Percentiles rank a stretch among this genome's conserved stretches.
Conservation (phyloP, 2,113 vertebrate genomes). For the Eurypyga helias region DNA sequence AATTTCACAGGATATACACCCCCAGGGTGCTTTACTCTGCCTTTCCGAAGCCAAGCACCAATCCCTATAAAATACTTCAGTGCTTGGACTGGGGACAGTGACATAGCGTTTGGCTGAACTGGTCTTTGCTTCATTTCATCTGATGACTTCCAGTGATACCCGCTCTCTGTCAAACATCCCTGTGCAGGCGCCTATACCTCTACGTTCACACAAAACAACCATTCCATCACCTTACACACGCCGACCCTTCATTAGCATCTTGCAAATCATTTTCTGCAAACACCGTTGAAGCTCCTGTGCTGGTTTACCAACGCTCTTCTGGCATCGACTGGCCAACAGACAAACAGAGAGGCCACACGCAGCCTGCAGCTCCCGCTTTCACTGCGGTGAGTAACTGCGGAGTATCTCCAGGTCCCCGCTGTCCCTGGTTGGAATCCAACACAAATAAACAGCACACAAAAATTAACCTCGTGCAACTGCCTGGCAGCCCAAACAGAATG, state of each 20-base stretch:
- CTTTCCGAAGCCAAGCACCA: not conserved
- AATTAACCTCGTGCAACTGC: not conserved
- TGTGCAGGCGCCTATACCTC: not conserved
- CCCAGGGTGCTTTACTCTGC: not conserved
- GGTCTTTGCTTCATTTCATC: slow-evolving; percentile 41
- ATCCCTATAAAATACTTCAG: not conserved
- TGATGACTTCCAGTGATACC: not conserved
- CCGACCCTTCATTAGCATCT: not conserved
- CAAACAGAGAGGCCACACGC: fast-evolving
- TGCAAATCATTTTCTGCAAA: not conserved
- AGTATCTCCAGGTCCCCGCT: not conserved
- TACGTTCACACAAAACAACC: not conserved
- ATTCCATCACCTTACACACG: not conserved
- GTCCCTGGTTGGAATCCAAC: not conserved
- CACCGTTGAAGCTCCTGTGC: not conserved
- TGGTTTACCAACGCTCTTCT: not conserved
- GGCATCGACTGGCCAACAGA: not conserved
- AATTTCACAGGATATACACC: not conserved
- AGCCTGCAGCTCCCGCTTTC: not conserved
- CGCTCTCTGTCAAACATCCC: slow-evolving; percentile 9
- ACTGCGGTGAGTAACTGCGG: not conserved
- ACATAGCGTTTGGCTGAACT: not conserved
- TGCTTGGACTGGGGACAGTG: not conserved
- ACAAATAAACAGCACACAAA: not conserved
- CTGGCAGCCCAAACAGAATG: slow-evolving; percentile 14